A percentile compares a stretch with the other conserved stretches of the same genome.
These are phyloP conservation scores for Vombatus ursinus DNA, from an alignment of 2,113 vertebrate genomes.

Conservation along the genomic window DNA sequence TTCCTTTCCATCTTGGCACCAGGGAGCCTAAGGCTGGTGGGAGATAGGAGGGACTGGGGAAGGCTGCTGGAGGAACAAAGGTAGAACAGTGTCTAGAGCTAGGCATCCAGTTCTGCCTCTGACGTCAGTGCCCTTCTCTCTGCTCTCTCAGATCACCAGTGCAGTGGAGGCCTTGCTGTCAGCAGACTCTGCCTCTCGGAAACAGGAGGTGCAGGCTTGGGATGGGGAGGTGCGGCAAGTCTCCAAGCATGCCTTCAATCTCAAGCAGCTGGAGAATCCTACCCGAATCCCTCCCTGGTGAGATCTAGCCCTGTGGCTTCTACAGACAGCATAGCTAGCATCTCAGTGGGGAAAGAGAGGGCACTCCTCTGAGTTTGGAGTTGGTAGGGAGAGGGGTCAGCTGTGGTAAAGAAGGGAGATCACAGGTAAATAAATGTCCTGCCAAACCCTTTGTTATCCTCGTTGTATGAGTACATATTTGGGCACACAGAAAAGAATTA, in stretches of 20 bases:
- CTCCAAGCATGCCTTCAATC: constrained; percentile 92
- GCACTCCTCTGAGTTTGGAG: not conserved
- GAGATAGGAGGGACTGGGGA: not conserved
- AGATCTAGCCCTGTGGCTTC: constrained; percentile 50
- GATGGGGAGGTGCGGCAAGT: constrained; percentile 97
- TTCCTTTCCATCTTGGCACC: not conserved
- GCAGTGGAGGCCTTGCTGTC: constrained; percentile 93
- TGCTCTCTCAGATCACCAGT: constrained; percentile 89
- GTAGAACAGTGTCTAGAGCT: too few species aligned
- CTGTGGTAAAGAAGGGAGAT: not conserved
- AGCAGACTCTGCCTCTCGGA: constrained; percentile 95
- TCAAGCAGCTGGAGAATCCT: constrained; percentile 95
- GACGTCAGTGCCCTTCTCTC: constrained; percentile 13
- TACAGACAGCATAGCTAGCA: not conserved
- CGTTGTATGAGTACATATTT: not conserved
- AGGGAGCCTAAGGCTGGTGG: not conserved
- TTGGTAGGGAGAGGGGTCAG: not conserved
- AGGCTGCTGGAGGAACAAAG: not conserved
- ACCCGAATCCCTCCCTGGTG: constrained; percentile 97
- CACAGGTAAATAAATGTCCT: not conserved
- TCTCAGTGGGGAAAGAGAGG: not conserved
- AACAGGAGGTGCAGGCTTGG: constrained; percentile 97
- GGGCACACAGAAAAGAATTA: not conserved
- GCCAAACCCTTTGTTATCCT: not conserved
- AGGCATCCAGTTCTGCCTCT: not conserved